A percentile compares a stretch with the other conserved stretches of the same genome.
phyloP scores from a whole-genome alignment of 2,888 invertebrate genomes.

The Archips xylosteana region DNA sequence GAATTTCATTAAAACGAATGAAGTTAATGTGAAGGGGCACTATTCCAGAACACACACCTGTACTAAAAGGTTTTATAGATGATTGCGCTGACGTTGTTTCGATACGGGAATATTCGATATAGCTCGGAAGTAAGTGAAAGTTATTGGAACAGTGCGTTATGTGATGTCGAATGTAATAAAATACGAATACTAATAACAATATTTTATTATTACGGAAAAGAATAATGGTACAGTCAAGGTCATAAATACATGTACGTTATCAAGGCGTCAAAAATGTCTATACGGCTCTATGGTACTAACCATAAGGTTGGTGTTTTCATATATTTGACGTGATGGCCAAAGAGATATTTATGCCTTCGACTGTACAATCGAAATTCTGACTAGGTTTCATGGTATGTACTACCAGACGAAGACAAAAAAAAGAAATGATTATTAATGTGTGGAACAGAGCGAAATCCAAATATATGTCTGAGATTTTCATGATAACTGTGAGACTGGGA shows the following conservation, averaged over 20 bases:
- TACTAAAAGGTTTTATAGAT: slow-evolving; percentile 5
- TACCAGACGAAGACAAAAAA: not conserved
- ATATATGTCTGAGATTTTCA: not conserved
- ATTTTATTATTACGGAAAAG: not conserved
- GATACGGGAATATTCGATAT: not conserved
- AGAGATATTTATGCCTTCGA: no score
- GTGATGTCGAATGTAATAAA: slow-evolving; percentile 3
- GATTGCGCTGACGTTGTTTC: slow-evolving; percentile 7
- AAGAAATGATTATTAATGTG: not conserved
- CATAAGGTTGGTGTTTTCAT: no score
- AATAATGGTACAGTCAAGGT: not conserved
- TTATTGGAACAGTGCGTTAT: not conserved
- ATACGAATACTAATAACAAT: slow-evolving; percentile 1
- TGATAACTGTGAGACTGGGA: not conserved
- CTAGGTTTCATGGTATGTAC: not conserved
- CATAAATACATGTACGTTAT: no score
- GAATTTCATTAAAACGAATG: slow-evolving; percentile 28
- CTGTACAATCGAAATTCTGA: not conserved
- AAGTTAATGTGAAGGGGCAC: slow-evolving; percentile 6
- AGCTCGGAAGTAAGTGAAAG: slow-evolving; percentile 4
- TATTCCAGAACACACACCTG: slow-evolving; percentile 3
- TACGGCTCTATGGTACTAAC: no score
- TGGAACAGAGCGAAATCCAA: not conserved
- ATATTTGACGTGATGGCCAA: no score
- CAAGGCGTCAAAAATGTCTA: no score